These are phyloP conservation scores for Thomomys bottae DNA, from an alignment of 2,113 vertebrate species.

Conservation along the genomic window DNA sequence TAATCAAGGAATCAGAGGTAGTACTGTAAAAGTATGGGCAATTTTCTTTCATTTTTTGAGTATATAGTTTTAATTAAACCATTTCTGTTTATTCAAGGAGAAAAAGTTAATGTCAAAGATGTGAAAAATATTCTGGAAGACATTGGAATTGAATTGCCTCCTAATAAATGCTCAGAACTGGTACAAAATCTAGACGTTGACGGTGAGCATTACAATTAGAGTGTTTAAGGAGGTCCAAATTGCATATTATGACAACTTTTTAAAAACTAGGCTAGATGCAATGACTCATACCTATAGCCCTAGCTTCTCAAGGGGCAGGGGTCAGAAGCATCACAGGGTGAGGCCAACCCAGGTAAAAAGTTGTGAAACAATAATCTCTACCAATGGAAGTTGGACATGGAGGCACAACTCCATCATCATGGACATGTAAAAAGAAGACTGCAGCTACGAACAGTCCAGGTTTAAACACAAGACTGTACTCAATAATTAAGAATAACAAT, in stretches of 20 bases:
- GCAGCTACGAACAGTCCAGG: too few species aligned
- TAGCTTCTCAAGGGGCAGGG: too few species aligned
- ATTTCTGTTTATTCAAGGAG: constrained; percentile 56
- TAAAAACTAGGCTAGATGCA: background rate
- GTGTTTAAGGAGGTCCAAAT: background rate
- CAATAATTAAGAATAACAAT: too few species aligned
- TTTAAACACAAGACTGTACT: too few species aligned
- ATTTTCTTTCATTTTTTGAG: constrained; percentile 4
- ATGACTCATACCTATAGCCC: too few species aligned
- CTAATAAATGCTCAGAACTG: constrained; percentile 37
- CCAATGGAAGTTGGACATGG: too few species aligned
- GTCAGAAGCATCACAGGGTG: too few species aligned
- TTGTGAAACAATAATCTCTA: too few species aligned
- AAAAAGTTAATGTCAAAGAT: constrained; percentile 51
- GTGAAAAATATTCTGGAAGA: constrained; percentile 57
- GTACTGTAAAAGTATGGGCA: background rate
- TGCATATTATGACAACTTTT: background rate
- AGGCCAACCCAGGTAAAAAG: too few species aligned
- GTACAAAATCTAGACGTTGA: constrained; percentile 45
- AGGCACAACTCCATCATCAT: too few species aligned
- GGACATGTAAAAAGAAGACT: too few species aligned
- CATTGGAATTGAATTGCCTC: constrained; percentile 47
- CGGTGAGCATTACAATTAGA: constrained; percentile 49
- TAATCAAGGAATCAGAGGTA: background rate
- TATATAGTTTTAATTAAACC: background rate